phyloP scores from a whole-genome alignment of 1,140 invertebrate genomes.

The Streblospio benedicti region DNA sequence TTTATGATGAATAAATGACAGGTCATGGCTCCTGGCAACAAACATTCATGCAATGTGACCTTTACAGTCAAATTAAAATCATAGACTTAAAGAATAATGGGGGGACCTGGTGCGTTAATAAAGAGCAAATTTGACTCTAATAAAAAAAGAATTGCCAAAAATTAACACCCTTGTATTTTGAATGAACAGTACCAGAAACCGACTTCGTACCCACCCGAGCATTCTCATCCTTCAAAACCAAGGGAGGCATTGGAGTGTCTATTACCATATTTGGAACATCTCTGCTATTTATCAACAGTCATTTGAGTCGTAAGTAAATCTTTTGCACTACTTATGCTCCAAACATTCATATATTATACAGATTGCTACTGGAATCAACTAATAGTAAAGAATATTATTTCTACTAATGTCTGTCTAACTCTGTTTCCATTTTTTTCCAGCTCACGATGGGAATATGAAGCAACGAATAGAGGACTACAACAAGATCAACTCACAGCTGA shows the following conservation, averaged over 20 bases:
- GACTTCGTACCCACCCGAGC: slow-evolving; percentile 75
- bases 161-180: too few species aligned
- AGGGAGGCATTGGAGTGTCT: slow-evolving; percentile 80
- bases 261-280: slow-evolving; percentile 87
- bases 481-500: slow-evolving; percentile 71
- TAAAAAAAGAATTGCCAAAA: too few species aligned
- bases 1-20: too few species aligned
- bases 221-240: slow-evolving; percentile 73
- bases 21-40: not conserved
- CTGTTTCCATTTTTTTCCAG: slow-evolving; percentile 23
- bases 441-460: slow-evolving; percentile 53
- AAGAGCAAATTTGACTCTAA: too few species aligned
- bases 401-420: not conserved
- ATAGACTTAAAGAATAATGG: too few species aligned
- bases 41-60: not conserved
- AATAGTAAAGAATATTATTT: not conserved
- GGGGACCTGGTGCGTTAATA: too few species aligned
- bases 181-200: too few species aligned
- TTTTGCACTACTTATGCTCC: not conserved
- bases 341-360: not conserved
- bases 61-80: too few species aligned
- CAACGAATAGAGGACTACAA: slow-evolving; percentile 78
- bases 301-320: slow-evolving; percentile 73
- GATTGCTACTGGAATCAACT: not conserved
- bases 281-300: slow-evolving; percentile 84